A percentile compares a stretch with the other conserved stretches of the same genome.
phyloP scores from a whole-genome alignment of 30 jellyfish, hydroid and myxozoan species.

The Pelagia noctiluca region DNA sequence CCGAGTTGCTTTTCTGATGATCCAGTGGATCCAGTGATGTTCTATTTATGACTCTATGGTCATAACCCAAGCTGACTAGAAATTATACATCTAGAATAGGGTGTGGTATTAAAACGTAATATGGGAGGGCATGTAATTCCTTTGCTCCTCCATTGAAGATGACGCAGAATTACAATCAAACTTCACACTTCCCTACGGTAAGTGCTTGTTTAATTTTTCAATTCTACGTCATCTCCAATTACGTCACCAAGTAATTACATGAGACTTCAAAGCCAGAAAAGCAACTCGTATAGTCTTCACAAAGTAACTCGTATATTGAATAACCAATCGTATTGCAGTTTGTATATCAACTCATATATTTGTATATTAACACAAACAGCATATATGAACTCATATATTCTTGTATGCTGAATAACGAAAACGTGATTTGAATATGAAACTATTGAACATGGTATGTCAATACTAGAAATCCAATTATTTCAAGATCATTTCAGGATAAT shows the following conservation, averaged over 20 bases:
- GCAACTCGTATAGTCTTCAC: slow-evolving; percentile 4
- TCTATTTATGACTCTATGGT: not conserved
- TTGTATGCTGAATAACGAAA: not conserved
- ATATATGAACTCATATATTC: not conserved
- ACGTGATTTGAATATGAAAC: not conserved
- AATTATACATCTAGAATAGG: not conserved
- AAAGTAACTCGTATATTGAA: too few species aligned
- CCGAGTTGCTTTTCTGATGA: slow-evolving; percentile 25
- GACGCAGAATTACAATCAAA: slow-evolving; percentile 47
- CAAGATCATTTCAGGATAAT: too few species aligned
- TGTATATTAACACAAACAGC: not conserved
- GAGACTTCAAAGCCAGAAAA: slow-evolving; percentile 36
- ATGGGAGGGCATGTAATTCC: slow-evolving; percentile 61
- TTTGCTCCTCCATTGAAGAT: slow-evolving; percentile 58
- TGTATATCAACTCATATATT: not conserved
- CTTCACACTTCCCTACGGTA: slow-evolving; percentile 46
- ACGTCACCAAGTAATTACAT: slow-evolving; percentile 34
- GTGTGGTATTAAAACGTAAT: not conserved
- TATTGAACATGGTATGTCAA: too few species aligned
- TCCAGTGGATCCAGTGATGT: slow-evolving; percentile 14
- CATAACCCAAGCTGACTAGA: too few species aligned
- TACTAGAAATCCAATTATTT: too few species aligned
- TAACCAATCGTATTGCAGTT: not conserved
- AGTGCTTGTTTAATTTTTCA: slow-evolving; percentile 28
- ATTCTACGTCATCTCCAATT: slow-evolving; percentile 52